These are phyloP conservation scores for Yoshiicerus persimilis DNA, from an alignment of 1,140 invertebrate genomes.

Conservation along the genomic window DNA sequence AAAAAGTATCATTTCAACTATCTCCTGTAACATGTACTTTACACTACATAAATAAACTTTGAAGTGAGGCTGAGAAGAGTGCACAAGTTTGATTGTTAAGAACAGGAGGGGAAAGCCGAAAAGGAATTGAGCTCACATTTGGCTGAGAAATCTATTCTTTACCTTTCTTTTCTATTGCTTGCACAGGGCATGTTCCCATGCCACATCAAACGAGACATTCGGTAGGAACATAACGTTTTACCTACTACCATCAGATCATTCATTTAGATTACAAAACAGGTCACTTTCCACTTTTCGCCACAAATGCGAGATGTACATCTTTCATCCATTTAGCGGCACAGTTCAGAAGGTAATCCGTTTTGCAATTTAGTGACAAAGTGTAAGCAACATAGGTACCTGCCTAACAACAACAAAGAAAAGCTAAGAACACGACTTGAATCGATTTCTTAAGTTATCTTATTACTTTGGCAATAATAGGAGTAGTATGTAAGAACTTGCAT, in stretches of 20 bases:
- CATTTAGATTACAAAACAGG: background rate
- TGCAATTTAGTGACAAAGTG: background rate
- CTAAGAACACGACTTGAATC: background rate
- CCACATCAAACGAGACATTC: background rate
- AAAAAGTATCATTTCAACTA: background rate
- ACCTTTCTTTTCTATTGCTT: background rate
- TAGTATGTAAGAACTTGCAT: background rate
- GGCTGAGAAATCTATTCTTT: background rate
- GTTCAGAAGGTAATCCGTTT: background rate
- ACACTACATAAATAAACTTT: background rate
- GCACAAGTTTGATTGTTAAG: background rate
- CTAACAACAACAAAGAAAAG: background rate
- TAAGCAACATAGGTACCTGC: background rate
- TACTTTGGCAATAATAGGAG: background rate
- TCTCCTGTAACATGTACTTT: background rate
- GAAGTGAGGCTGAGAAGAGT: background rate
- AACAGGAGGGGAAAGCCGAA: background rate
- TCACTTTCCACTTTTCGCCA: background rate
- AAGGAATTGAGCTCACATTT: background rate
- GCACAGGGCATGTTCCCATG: background rate
- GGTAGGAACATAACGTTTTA: background rate
- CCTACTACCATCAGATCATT: background rate
- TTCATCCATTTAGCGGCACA: background rate
- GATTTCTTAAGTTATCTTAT: background rate
- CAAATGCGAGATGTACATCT: background rate